Percentiles rank a stretch among this genome's conserved stretches.
Conservation (phyloP, 2,888 invertebrate genomes). For the Athripsodes cinereus region DNA sequence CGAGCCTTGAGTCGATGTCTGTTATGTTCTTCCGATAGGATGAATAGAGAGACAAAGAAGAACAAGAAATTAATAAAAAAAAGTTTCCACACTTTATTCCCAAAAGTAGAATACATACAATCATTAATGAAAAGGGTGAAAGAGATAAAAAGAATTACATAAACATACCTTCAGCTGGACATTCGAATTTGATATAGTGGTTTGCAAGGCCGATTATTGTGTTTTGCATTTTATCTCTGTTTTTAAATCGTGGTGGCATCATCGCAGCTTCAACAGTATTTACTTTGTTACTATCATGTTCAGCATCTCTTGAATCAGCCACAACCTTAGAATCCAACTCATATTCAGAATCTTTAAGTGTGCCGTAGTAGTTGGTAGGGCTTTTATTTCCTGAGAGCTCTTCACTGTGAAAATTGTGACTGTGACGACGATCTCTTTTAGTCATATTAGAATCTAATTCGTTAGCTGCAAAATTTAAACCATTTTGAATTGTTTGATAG, state of each 20-base stretch:
- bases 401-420: slow-evolving; percentile 32
- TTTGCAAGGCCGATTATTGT: slow-evolving; percentile 70
- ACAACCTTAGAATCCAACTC: slow-evolving; percentile 17
- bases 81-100: background rate
- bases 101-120: too few relatives aligned
- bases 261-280: background rate
- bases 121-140: background rate
- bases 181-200: slow-evolving; percentile 64
- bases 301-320: slow-evolving; percentile 12
- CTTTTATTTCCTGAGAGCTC: slow-evolving; percentile 33
- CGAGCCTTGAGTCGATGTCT: too few relatives aligned
- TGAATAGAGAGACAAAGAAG: too few relatives aligned
- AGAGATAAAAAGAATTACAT: slow-evolving; percentile 27
- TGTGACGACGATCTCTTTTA: slow-evolving; percentile 32
- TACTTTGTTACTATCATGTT: slow-evolving; percentile 11
- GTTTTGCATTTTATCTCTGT: slow-evolving; percentile 38
- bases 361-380: slow-evolving; percentile 21
- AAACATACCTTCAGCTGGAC: slow-evolving; percentile 63
- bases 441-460: slow-evolving; percentile 20
- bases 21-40: too few relatives aligned
- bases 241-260: slow-evolving; percentile 37
- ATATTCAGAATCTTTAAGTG: slow-evolving; percentile 21
- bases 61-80: too few relatives aligned
- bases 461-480: slow-evolving; percentile 14
- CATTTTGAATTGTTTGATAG: background rate